These are phyloP conservation scores for Chinchilla lanigera DNA, from an alignment of 2,113 vertebrate species.

Conservation along the genomic window DNA sequence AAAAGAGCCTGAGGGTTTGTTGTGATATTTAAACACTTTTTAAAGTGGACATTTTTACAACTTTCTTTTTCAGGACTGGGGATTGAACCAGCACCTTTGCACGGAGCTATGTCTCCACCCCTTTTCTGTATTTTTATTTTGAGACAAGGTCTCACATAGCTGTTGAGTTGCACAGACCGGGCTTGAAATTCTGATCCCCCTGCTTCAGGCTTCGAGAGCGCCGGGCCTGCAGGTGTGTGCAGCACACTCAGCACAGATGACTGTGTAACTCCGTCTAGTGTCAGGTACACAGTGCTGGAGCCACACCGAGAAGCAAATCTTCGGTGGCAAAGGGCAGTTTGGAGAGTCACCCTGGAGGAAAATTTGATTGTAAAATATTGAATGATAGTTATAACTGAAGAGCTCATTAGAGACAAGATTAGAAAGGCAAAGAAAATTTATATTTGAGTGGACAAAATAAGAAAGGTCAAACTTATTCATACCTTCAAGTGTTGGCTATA, in stretches of 20 bases:
- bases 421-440: conserved; percentile 69
- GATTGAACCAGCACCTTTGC: not conserved
- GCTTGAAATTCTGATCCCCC: not conserved
- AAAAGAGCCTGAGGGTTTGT: not conserved
- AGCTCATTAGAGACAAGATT: conserved; percentile 56
- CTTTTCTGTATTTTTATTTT: not conserved
- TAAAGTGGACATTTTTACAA: not conserved
- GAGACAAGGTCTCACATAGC: not conserved
- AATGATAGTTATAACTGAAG: conserved; percentile 50
- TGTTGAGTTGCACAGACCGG: not conserved
- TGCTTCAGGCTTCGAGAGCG: not conserved
- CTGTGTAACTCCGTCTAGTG: not conserved
- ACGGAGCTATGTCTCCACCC: not conserved
- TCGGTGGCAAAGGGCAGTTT: not conserved
- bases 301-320: not conserved
- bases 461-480: conserved; percentile 61
- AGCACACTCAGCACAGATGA: not conserved
- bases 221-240: not conserved
- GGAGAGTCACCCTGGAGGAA: not conserved
- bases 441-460: conserved; percentile 46
- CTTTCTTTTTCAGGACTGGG: not conserved
- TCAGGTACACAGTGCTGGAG: not conserved
- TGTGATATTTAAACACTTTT: conserved; percentile 21
- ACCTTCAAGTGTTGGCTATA: conserved; percentile 34
- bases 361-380: conserved; percentile 49